These are phyloP conservation scores for Poeciliopsis retropinna DNA, from an alignment of 2,113 vertebrate species.

Conservation along the genomic window DNA sequence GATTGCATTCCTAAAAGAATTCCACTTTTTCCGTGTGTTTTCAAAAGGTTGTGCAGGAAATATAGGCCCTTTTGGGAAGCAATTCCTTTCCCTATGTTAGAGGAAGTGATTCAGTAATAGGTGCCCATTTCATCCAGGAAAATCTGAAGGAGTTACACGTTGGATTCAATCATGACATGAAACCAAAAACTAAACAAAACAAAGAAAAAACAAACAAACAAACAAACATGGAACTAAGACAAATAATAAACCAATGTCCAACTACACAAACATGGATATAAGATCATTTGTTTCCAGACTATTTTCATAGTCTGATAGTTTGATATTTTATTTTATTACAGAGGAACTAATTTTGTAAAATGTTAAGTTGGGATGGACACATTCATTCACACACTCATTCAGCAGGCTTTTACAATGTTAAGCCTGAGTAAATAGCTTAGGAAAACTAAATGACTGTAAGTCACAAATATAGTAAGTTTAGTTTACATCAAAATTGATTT, in stretches of 20 bases:
- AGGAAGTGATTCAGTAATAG: neutral
- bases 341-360: neutral
- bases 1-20: conserved; percentile 57
- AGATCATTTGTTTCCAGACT: neutral
- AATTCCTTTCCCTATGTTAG: neutral
- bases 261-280: neutral
- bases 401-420: neutral
- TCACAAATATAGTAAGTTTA: neutral
- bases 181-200: no score
- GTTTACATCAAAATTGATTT: conserved; percentile 1
- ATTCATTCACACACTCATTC: neutral
- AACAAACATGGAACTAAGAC: no score
- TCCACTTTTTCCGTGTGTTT: conserved; percentile 58
- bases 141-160: neutral
- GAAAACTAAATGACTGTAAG: neutral
- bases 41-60: conserved; percentile 35
- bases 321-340: conserved; percentile 14
- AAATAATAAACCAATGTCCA: neutral
- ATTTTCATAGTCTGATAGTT: neutral
- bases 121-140: conserved; percentile 16
- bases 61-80: conserved; percentile 31
- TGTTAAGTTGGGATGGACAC: neutral
- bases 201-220: no score
- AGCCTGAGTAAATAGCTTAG: no score
- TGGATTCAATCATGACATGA: no score